Conservation (phyloP, 2,797 vertebrate genomes). For the Gouania willdenowi region DNA sequence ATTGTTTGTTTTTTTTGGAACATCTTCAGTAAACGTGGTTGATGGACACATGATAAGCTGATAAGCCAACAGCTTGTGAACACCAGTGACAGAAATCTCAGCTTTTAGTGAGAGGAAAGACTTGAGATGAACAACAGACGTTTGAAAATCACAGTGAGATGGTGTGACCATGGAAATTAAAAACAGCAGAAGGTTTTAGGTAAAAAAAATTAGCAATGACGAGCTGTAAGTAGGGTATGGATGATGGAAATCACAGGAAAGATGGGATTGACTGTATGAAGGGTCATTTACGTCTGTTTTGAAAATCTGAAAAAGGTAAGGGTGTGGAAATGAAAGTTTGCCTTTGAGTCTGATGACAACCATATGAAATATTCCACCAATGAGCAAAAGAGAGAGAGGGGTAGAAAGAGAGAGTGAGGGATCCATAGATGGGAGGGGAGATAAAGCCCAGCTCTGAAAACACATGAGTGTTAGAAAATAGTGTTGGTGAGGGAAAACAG, state of each 20-base stretch:
- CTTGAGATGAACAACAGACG: too few species aligned
- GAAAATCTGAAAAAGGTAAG: not conserved
- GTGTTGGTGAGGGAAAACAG: conserved; percentile 1
- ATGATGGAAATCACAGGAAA: not conserved
- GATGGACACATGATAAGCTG: not conserved
- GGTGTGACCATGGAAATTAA: not conserved
- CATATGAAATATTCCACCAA: conserved; percentile 17
- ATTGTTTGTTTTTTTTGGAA: too few species aligned
- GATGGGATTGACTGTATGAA: too few species aligned
- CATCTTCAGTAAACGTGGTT: too few species aligned
- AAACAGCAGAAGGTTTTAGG: not conserved
- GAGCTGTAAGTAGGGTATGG: too few species aligned
- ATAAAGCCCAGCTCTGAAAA: not conserved
- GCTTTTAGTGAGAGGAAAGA: too few species aligned
- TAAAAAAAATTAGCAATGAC: too few species aligned
- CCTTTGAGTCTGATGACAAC: conserved; percentile 28
- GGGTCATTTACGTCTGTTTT: too few species aligned
- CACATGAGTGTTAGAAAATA: not conserved
- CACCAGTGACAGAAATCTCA: not conserved
- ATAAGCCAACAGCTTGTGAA: not conserved
- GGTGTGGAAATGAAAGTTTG: not conserved
- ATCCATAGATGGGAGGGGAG: conserved; percentile 7
- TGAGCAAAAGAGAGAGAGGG: not conserved
- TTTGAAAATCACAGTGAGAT: too few species aligned
- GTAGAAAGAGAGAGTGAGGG: conserved; percentile 8